Evolutionary conservation across 2,113 vertebrate species (phyloP), one percentile per base, ranked within the genome.

Genomic region (Clinocottus analis): DNA sequence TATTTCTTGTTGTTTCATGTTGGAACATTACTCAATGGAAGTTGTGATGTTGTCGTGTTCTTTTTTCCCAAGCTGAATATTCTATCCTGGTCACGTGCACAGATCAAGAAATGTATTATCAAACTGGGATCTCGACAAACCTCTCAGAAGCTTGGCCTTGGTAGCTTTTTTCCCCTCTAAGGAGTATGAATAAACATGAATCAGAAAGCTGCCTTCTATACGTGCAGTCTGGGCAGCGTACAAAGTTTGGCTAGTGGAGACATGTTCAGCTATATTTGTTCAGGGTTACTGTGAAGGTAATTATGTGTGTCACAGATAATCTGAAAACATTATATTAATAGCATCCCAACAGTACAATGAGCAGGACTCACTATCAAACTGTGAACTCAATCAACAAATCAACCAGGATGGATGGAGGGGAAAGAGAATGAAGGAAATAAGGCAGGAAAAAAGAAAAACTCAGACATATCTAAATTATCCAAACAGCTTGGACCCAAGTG

Each of bases 301-400:
- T 47, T 78, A 81, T 13, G 39, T 13, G 41, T 82, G 67, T 72
- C 31, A 62, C 65, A 76, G 66, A 78, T 62, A 58, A 72, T 72
- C 14, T 25, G 47, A 51, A n/a, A 58, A 66, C 29, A 75, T 45
- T 64, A 63, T 56, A 33, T n/a, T 70, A 66, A 72, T 49, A 51
- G 5, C 37, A 31, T 10, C 45, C 10, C 35, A 21, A 31, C 14
- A 70, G 66, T 16, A 5, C n/a, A 27, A 27, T 12, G 58, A 19
- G 4, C 43, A n/a, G 10, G 8, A 70, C 41, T 37, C 33, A 17
- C 33, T 6, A 17, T 11, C 5, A 17, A 37, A 23, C 33, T 59
- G 21, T 64, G 72, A 72, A 39, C 25, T 43, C 62, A 55, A 21
- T 75, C 39, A 75, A 67, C 64, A 75, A 70, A 61, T 45, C 1